phyloP scores from a whole-genome alignment of 2,888 invertebrate species.

The Hemicrepidius hirtus region DNA sequence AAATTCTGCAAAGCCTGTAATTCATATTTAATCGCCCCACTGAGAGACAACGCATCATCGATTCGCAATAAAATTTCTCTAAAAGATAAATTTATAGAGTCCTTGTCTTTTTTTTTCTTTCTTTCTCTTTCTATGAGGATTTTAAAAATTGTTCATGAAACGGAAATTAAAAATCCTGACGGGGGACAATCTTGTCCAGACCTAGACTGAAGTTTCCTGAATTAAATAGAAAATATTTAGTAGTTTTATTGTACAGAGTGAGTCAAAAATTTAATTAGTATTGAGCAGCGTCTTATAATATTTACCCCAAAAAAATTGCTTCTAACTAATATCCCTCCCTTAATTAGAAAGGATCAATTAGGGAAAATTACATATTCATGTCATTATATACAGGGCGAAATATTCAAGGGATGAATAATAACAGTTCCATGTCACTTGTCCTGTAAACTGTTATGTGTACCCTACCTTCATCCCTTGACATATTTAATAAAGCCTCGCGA shows the following conservation, averaged over 20 bases:
- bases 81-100: constrained; percentile 19
- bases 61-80: constrained; percentile 31
- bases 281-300: too few species aligned
- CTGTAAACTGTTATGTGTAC: constrained; percentile 2
- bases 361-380: too few species aligned
- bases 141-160: not conserved
- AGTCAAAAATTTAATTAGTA: too few species aligned
- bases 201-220: not conserved
- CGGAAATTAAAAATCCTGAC: constrained; percentile 5
- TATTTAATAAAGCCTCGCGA: not conserved
- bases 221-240: not conserved
- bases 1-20: constrained; percentile 29
- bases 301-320: too few species aligned
- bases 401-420: not conserved
- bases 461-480: not conserved
- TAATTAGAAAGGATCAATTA: not conserved
- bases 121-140: too few species aligned
- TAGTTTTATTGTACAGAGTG: too few species aligned
- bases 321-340: not conserved
- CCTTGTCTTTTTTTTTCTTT: not conserved
- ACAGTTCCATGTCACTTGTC: not conserved
- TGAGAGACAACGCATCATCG: constrained; percentile 30
- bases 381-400: too few species aligned
- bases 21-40: constrained; percentile 33
- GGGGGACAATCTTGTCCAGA: not conserved